A percentile compares a stretch with the other conserved stretches of the same genome.
phyloP scores from a whole-genome alignment of 2,797 vertebrate species.

The Phyllotis vaccarum region DNA sequence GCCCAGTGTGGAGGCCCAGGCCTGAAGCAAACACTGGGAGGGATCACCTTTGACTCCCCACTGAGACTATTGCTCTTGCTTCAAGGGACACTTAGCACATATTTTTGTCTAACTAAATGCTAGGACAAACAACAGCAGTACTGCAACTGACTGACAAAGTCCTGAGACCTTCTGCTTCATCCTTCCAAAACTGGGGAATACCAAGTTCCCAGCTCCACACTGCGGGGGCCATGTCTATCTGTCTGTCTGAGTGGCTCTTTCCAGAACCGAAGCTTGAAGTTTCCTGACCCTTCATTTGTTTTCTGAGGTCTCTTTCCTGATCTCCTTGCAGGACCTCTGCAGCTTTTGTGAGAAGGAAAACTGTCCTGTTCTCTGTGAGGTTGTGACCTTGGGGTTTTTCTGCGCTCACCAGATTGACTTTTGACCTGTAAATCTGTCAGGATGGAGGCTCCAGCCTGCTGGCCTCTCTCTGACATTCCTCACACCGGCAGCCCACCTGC shows the following conservation, averaged over 20 bases:
- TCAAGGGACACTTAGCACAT: not conserved
- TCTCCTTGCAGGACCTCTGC: not conserved
- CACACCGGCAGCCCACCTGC: not conserved
- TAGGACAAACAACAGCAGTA: not conserved
- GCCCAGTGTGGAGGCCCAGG: not conserved
- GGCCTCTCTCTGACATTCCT: not conserved
- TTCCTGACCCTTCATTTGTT: not conserved
- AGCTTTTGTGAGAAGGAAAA: not conserved
- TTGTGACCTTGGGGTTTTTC: not conserved
- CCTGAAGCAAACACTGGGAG: not conserved
- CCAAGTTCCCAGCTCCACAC: not conserved
- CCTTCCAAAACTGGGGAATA: not conserved
- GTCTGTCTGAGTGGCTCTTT: not conserved
- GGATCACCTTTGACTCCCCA: not conserved
- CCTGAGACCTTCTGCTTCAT: not conserved
- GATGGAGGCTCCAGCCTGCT: not conserved
- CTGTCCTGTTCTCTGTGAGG: not conserved
- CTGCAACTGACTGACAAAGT: not conserved
- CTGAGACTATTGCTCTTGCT: not conserved
- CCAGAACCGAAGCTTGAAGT: not conserved
- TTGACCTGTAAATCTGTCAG: not conserved
- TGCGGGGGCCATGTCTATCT: not conserved
- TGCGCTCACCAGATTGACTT: not conserved
- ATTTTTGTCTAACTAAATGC: slow-evolving; percentile 10
- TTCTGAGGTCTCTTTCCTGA: not conserved